Evolutionary conservation across 2,113 vertebrate genomes (phyloP).

Genomic region (Dolichallabes microphthalmus): DNA sequence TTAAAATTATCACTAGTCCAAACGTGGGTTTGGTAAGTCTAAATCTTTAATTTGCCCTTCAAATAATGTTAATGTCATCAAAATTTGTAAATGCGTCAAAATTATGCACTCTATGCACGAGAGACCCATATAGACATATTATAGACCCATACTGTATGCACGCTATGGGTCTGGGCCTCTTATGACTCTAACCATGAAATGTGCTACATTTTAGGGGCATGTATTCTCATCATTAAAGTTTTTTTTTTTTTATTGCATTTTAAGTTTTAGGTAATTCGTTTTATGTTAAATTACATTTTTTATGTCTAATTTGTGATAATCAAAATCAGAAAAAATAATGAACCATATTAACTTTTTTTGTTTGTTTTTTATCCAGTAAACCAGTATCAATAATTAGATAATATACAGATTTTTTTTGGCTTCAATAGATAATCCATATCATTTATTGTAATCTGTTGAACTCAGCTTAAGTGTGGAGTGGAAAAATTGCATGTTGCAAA

Average conservation of each 20-base stretch:
- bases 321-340: background rate
- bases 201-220: background rate
- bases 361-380: too few relatives aligned
- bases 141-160: too few relatives aligned
- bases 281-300: background rate
- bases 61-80: background rate
- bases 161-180: background rate
- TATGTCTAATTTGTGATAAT: background rate
- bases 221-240: background rate
- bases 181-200: background rate
- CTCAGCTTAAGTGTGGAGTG: background rate
- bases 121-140: too few relatives aligned
- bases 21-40: conserved; percentile 51
- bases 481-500: conserved; percentile 14
- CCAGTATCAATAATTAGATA: background rate
- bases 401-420: background rate
- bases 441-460: background rate
- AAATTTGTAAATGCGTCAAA: background rate
- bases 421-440: background rate
- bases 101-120: background rate
- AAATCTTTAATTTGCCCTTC: background rate
- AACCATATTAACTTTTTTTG: background rate
- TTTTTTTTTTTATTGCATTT: background rate
- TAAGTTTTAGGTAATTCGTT: too few relatives aligned
- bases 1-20: conserved; percentile 40